These are phyloP conservation scores for Ceratina calcarata DNA, from an alignment of 1,140 invertebrate genomes.

Conservation along the genomic window DNA sequence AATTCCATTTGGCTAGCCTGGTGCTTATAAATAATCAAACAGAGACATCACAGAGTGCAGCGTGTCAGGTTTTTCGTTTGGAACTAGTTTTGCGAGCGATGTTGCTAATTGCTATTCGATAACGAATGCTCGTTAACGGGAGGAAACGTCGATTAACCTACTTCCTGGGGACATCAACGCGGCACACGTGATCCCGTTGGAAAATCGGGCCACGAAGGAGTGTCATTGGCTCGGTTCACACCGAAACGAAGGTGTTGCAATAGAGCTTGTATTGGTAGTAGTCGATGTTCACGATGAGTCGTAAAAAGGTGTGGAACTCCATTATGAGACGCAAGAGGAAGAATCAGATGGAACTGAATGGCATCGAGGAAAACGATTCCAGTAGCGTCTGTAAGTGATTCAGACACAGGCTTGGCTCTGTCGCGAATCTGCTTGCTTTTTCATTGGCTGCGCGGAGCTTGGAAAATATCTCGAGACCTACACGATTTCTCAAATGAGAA, in stretches of 20 bases:
- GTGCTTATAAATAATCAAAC: no score
- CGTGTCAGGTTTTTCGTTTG: no score
- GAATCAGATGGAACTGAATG: conserved; percentile 64
- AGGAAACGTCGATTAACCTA: conserved; percentile 46
- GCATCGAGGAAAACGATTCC: conserved; percentile 61
- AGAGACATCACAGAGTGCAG: no score
- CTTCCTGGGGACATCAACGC: conserved; percentile 19
- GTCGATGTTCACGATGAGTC: conserved; percentile 70
- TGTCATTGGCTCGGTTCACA: neutral
- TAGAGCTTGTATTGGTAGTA: neutral
- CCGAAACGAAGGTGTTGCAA: neutral
- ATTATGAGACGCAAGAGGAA: conserved; percentile 77
- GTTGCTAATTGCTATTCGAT: conserved; percentile 32
- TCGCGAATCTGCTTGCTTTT: no score
- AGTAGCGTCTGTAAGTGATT: conserved; percentile 67
- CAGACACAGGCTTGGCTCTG: neutral
- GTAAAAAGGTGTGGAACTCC: conserved; percentile 78
- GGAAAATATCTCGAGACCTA: no score
- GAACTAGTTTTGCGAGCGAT: no score
- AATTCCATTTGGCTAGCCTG: no score
- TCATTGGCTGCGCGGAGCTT: no score
- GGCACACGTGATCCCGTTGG: neutral
- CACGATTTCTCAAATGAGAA: no score
- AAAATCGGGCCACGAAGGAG: neutral
- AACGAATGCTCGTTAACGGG: conserved; percentile 22